These are phyloP conservation scores for Ophioninae sp. DNA, from an alignment of 2,888 invertebrate genomes.

Conservation along the genomic window DNA sequence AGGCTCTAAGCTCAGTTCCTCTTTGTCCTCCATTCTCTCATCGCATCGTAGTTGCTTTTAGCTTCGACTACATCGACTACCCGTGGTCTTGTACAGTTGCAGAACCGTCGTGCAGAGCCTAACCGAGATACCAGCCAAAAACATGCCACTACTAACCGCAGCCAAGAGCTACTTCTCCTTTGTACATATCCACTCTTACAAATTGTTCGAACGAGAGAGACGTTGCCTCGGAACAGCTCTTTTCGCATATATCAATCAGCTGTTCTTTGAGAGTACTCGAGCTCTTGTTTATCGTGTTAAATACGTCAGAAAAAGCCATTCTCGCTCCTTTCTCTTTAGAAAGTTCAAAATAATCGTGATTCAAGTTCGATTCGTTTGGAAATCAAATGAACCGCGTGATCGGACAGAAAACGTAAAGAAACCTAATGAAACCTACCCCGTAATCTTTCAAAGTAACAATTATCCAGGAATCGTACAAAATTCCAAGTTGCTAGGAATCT, in stretches of 20 bases:
- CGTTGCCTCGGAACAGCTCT: not conserved
- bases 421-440: too few species aligned
- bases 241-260: not conserved
- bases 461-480: too few species aligned
- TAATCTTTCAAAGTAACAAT: too few species aligned
- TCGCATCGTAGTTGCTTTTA: slow-evolving; percentile 25
- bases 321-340: not conserved
- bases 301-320: not conserved
- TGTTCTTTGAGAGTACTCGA: not conserved
- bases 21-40: slow-evolving; percentile 3
- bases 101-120: not conserved
- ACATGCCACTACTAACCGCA: slow-evolving; percentile 31
- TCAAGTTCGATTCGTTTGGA: not conserved
- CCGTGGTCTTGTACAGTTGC: slow-evolving; percentile 47
- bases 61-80: slow-evolving; percentile 52
- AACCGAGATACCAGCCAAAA: slow-evolving; percentile 28
- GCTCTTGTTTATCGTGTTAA: not conserved
- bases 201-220: not conserved
- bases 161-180: slow-evolving; percentile 1
- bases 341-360: not conserved
- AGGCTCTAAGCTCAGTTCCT: slow-evolving; percentile 35
- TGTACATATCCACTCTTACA: slow-evolving; percentile 21
- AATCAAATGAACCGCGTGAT: too few species aligned
- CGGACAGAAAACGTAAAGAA: too few species aligned
- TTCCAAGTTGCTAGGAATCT: too few species aligned